A percentile compares a stretch with the other conserved stretches of the same genome.
These are phyloP conservation scores for Macrotis lagotis DNA, from an alignment of 2,113 vertebrate genomes.

Conservation along the genomic window DNA sequence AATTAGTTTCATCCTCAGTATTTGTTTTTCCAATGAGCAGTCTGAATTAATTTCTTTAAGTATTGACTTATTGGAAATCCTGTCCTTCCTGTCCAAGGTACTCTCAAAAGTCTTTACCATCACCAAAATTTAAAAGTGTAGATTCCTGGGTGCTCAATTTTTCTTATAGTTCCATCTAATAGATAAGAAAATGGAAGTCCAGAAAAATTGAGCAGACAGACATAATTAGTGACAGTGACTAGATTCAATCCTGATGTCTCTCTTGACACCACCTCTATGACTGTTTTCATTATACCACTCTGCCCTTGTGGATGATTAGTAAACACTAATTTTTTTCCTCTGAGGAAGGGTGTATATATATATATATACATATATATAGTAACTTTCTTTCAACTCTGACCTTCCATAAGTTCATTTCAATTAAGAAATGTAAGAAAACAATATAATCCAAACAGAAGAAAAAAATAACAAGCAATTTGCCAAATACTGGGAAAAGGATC, in stretches of 20 bases:
- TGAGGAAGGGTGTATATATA: constrained; percentile 20
- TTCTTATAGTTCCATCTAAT: neutral
- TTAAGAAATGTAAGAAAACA: constrained; percentile 53
- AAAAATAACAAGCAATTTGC: constrained; percentile 37
- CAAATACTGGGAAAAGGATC: constrained; percentile 8
- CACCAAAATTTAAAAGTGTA: neutral
- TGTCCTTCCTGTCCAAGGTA: neutral
- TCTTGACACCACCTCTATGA: neutral
- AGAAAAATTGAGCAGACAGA: neutral
- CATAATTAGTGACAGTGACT: neutral
- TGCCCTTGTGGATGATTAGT: neutral
- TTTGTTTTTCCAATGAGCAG: neutral
- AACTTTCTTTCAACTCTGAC: constrained; percentile 28
- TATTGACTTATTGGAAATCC: neutral
- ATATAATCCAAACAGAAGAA: neutral
- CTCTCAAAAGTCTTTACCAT: neutral
- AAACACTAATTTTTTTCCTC: neutral
- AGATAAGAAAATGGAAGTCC: neutral
- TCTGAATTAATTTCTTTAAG: neutral
- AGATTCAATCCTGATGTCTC: neutral
- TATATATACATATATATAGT: too few relatives aligned
- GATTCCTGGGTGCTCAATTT: neutral
- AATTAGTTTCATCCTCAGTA: neutral
- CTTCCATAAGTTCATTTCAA: constrained; percentile 30
- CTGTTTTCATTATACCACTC: neutral